Percentiles rank a stretch among this genome's conserved stretches.
These are phyloP conservation scores for Aphis craccivora DNA, from an alignment of 1,140 invertebrate genomes.

Conservation along the genomic window DNA sequence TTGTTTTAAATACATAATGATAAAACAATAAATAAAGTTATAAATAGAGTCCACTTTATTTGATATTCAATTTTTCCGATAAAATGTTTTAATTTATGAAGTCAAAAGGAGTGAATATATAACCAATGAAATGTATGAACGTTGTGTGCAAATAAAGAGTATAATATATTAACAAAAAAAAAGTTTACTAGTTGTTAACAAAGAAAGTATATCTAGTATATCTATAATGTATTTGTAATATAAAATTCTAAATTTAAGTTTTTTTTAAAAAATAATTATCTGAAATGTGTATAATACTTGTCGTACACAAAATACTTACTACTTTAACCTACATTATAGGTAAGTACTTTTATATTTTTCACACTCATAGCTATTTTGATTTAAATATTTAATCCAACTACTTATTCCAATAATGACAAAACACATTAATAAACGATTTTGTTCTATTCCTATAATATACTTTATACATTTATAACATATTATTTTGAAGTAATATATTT, in stretches of 20 bases:
- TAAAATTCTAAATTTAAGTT: background rate
- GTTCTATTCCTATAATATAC: background rate
- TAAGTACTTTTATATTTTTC: background rate
- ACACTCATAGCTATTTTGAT: background rate
- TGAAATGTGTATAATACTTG: background rate
- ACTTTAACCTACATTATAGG: background rate
- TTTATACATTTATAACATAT: background rate
- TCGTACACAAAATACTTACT: background rate
- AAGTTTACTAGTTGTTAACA: background rate
- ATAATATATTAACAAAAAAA: background rate
- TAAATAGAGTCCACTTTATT: background rate
- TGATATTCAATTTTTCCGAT: background rate
- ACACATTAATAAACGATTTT: constrained; percentile 11
- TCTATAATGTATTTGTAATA: background rate
- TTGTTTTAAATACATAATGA: background rate
- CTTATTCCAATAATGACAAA: background rate
- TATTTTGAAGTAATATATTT: background rate
- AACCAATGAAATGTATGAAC: background rate
- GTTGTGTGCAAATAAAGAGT: background rate
- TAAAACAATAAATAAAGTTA: background rate
- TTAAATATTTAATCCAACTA: no score
- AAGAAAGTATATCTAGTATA: background rate
- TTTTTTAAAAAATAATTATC: background rate
- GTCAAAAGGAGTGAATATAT: background rate
- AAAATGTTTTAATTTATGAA: background rate